A percentile compares a stretch with the other conserved stretches of the same genome.
Evolutionary conservation across 1,140 invertebrate genomes (phyloP).

Genomic region (silkworm (Bombyx mori)): ASM3026992v2 NC_085112.1:6234501-6235000

Average conservation of each 20-base stretch:
- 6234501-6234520: no score
- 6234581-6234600: no score
- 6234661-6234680: not conserved
- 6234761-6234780: constrained; percentile 44
- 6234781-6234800: constrained; percentile 55
- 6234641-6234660: no score
- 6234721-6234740: constrained; percentile 57
- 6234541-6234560: no score
- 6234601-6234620: no score
- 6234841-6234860: constrained; percentile 63
- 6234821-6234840: constrained; percentile 69
- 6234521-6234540: no score
- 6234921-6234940: constrained; percentile 74
- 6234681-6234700: constrained; percentile 47
- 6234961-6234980: constrained; percentile 40
- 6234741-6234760: constrained; percentile 45
- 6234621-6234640: no score
- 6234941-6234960: constrained; percentile 69
- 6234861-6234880: constrained; percentile 59
- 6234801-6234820: constrained; percentile 71
- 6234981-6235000: constrained; percentile 43
- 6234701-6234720: constrained; percentile 50
- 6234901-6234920: constrained; percentile 71
- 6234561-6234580: no score
- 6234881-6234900: constrained; percentile 69